Conservation (phyloP, 2,113 vertebrate species). For the Entosphenus tridentatus region DNA sequence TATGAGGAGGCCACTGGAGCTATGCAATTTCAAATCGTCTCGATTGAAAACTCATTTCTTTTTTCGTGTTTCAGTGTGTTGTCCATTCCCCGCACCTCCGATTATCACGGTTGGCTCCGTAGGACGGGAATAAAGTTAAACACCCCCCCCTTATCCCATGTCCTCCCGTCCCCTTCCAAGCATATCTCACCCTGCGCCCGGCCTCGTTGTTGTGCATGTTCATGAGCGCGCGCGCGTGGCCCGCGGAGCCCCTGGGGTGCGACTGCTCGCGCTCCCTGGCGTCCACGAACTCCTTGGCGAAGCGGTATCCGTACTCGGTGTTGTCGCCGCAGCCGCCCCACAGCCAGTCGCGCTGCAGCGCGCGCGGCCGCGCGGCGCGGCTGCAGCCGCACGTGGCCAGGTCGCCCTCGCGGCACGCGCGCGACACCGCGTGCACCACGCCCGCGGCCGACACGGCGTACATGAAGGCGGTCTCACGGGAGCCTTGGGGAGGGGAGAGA, state of each 20-base stretch:
- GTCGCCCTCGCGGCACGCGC: constrained; percentile 82
- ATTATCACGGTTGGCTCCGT: too few relatives aligned
- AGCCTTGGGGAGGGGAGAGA: constrained; percentile 28
- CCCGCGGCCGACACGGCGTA: constrained; percentile 81
- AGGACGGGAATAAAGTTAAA: too few relatives aligned
- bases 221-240: constrained; percentile 64
- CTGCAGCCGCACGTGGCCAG: constrained; percentile 90
- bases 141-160: too few relatives aligned
- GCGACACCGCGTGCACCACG: constrained; percentile 83
- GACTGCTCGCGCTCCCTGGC: constrained; percentile 78
- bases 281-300: constrained; percentile 88
- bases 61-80: too few relatives aligned
- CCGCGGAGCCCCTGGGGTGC: constrained; percentile 52
- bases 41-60: too few relatives aligned
- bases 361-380: constrained; percentile 59
- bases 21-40: too few relatives aligned
- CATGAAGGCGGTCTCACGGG: constrained; percentile 81
- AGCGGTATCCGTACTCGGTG: constrained; percentile 81
- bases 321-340: constrained; percentile 98
- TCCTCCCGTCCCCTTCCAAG: too few relatives aligned
- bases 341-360: constrained; percentile 84
- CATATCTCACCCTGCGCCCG: constrained; percentile 48
- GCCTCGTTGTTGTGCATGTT: constrained; percentile 95
- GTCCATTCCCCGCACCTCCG: too few relatives aligned
- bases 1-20: too few relatives aligned